phyloP scores from a whole-genome alignment of 2,888 invertebrate genomes.

The Limnephilus auricula region DNA sequence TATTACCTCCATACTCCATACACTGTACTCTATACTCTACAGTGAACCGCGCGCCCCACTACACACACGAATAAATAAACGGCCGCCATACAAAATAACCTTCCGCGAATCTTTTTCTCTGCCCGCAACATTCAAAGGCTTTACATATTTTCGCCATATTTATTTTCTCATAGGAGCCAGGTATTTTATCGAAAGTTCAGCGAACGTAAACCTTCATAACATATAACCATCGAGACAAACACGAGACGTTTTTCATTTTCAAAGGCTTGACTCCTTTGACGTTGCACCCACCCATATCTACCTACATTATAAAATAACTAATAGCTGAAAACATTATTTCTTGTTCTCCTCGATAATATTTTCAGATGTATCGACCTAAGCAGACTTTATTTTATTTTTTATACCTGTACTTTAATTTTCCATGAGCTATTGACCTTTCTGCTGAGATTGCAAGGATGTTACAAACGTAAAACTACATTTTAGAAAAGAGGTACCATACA shows the following conservation, averaged over 20 bases:
- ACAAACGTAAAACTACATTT: neutral
- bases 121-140: slow-evolving; percentile 46
- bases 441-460: neutral
- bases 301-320: neutral
- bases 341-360: neutral
- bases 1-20: slow-evolving; percentile 38
- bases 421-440: too few species aligned
- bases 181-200: slow-evolving; percentile 45
- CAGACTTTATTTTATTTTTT: neutral
- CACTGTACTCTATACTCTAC: neutral
- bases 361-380: neutral
- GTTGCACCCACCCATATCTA: neutral
- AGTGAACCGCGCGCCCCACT: neutral
- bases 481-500: neutral
- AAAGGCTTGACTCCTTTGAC: slow-evolving; percentile 25
- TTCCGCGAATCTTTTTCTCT: slow-evolving; percentile 42
- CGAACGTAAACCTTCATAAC: slow-evolving; percentile 3
- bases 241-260: neutral
- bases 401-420: too few species aligned
- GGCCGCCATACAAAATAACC: slow-evolving; percentile 22
- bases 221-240: slow-evolving; percentile 1
- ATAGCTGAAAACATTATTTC: neutral
- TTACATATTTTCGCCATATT: slow-evolving; percentile 44
- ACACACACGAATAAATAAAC: slow-evolving; percentile 48
- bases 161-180: slow-evolving; percentile 33